These are phyloP conservation scores for Unio delphinus DNA, from an alignment of 2,888 invertebrate genomes.

Conservation along the genomic window DNA sequence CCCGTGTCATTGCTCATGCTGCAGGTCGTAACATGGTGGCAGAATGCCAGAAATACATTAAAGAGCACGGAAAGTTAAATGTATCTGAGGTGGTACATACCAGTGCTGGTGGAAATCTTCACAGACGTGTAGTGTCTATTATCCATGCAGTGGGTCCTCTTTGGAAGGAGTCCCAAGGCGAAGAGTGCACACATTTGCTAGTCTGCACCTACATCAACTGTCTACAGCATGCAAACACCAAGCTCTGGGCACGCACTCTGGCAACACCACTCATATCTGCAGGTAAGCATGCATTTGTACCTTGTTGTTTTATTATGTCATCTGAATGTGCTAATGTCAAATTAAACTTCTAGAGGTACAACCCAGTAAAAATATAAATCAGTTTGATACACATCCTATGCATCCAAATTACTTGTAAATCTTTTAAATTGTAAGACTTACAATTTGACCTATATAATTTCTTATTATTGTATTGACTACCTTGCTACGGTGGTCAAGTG, in stretches of 20 bases:
- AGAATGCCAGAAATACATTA: conserved; percentile 27
- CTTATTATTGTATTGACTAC: no score
- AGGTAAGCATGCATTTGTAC: conserved; percentile 18
- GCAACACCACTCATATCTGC: conserved; percentile 38
- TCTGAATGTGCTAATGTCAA: no score
- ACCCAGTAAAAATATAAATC: no score
- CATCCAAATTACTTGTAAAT: no score
- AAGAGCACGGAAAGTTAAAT: conserved; percentile 22
- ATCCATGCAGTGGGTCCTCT: conserved; percentile 33
- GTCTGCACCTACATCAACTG: conserved; percentile 45
- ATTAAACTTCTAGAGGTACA: no score
- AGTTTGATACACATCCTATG: no score
- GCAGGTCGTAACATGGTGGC: conserved; percentile 18
- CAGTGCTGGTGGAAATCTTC: conserved; percentile 30
- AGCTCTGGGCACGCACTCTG: conserved; percentile 35
- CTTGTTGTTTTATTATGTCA: no score
- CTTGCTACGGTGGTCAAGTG: no score
- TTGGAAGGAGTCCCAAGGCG: conserved; percentile 32
- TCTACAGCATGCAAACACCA: conserved; percentile 33
- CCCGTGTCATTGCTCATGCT: conserved; percentile 29
- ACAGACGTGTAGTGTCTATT: conserved; percentile 25
- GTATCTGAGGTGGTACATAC: conserved; percentile 34
- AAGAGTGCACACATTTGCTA: conserved; percentile 28
- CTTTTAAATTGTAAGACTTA: no score
- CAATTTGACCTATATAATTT: no score